Base-by-base conservation (phyloP, 2,113 vertebrate genomes). In the Pycnonotus jocosus region DNA sequence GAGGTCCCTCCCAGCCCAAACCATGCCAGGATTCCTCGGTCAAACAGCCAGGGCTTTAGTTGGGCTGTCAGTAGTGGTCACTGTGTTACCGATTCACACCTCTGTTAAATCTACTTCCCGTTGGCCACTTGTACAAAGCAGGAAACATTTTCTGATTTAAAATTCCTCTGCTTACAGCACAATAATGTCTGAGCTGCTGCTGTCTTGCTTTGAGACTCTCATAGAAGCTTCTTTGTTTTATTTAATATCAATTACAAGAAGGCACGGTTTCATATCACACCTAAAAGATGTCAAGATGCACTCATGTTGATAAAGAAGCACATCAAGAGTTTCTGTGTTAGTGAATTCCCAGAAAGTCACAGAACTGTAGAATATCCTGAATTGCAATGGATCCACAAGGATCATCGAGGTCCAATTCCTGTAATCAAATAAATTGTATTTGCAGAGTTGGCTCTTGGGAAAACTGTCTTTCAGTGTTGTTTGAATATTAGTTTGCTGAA, bases 191-290 rank as follows among this genome's bases (percentile, higher is more conserved):
- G 45, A 35, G 27, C 57, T 85, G 57, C 48, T 85, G 31, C 15
- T 4, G 0, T 24, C 38, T 57, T 33, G 48, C 79, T 64, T 53
- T 20, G 40, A 45, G 24, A 21, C 15, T 60, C 47, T 42, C 0
- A 0, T 3, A 12, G 6, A 51, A 37, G 6, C 13, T 51, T n/a
- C 10, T 24, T 19, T 35, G 40, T 38, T 88, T 81, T 35, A 33
- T 60, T 60, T 69, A 25, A 15, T 24, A 61, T 7, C 33, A 24
- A 17, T 35, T 19, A 24, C 24, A 42, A 22, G 7, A n/a, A 71
- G 30, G 10, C 28, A 57, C 3, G 0, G 30, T 38, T 88, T 86
- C 13, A 1, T 22, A 11, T 24, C 10, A 3, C 9, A 8, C 50
- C 15, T 47, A 35, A 61, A 70, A 54, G 1, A 11, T 19, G 38